Base-by-base conservation (phyloP, 2,888 invertebrate genomes). In the Melikaiella ostensackeni region DNA sequence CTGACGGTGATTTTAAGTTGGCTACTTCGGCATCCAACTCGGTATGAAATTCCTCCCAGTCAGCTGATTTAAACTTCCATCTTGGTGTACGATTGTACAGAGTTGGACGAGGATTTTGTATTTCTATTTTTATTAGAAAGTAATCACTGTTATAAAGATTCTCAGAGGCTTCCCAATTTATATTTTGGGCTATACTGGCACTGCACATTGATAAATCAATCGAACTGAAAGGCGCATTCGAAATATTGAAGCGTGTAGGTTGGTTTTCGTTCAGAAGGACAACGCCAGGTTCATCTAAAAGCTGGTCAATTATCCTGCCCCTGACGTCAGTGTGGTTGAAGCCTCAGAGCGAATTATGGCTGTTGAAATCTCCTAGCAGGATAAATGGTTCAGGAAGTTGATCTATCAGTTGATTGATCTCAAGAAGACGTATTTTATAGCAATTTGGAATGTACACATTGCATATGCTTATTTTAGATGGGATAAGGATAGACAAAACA, bases 341-440 rank as follows among this genome's bases (percentile, higher is more conserved):
- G 33, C 7, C 33, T 1, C 82, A 81, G 1, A 76, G 9, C 16
- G 50, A 21, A 64, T 79, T 79, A 74, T 83, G 77, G 33, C 80
- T 77, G 55, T 83, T 85, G 21, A 84, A 84, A 70, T 85, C 83
- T 16, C 86, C 85, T 9, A 82, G 30, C 5, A 84, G 57, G n/a
- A 85, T 74, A n/a, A 77, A 76, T 5, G 84, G 84, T 61, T 74
- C 62, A 13, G 82, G 83, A 0, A 86, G 75, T 74, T 85, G 81
- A 19, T 76, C 59, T 2, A 77, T 75, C 4, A 82, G 21, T 62
- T 81, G 66, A 19, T 75, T 55, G 11, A 84, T 63, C 57, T 62
- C 76, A 75, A 21, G 78, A 78, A 21, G 82, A 27, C 46, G 2
- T 33, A 33, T 7, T 7, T 80, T 80, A 4, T 13, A 46, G 0